Base-by-base conservation (phyloP, 2,797 vertebrate species). In the Ataeniobius toweri region DNA sequence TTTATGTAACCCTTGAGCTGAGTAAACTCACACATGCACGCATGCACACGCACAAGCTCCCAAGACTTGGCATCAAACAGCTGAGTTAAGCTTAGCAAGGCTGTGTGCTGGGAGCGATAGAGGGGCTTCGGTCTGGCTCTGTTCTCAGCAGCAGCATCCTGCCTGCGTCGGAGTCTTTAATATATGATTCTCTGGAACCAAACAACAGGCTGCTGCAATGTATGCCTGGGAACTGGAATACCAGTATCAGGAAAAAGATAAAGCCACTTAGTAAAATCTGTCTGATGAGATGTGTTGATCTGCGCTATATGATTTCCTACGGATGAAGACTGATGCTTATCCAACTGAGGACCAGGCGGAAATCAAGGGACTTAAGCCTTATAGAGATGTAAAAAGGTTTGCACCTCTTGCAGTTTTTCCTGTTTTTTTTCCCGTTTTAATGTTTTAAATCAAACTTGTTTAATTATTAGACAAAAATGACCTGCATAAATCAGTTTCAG, bases 1-100 rank as follows among this genome's bases (percentile, higher is more conserved):
- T 94, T 94, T 93, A 91, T 86, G 88, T 91, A 91, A 93, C 92
- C 91, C 88, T 86, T 88, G 83, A 91, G 92, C 84, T 86, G 81
- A 85, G 84, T 87, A 89, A 85, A 87, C 86, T 77, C 85, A 85
- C 85, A 78, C 79, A 69, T 16, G 56, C 85, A 76, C 44, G 69
- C 69, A 55, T 68, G 58, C 71, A 12, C 56, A 39, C 82, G 63
- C 84, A 83, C 83, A 91, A 83, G 86, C 83, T 88, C 44, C 41
- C 84, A 80, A 63, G 80, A 84, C 83, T 90, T 87, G 91, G 93
- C 91, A 92, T 92, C 91, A 93, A 93, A 92, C 89, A 89, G 90
- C 86, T 84, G 89, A 89, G 91, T 92, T 91, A 88, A 87, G 89
- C 91, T 91, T 85, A 88, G 89, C 85, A 82, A 82, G 83, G 83